Evolutionary conservation across 1,140 invertebrate genomes (phyloP).

Genomic region (Macrobrachium nipponense): DNA sequence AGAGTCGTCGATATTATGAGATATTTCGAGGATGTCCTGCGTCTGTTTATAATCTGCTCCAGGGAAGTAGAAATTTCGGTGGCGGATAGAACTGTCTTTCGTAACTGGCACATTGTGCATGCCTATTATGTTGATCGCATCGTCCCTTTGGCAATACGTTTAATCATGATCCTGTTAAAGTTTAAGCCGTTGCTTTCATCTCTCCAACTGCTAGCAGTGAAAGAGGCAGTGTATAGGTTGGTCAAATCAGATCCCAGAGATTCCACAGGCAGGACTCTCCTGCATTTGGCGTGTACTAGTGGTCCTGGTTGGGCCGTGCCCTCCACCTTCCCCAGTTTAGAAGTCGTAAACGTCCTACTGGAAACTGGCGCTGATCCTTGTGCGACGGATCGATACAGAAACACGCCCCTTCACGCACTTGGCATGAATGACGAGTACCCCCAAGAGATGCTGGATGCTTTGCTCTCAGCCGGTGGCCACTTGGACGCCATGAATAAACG

Average conservation of each 20-base stretch:
- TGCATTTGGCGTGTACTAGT: slow-evolving; percentile 84
- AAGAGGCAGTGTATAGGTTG: slow-evolving; percentile 73
- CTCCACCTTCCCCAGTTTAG: slow-evolving; percentile 79
- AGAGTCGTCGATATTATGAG: slow-evolving; percentile 74
- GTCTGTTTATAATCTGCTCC: slow-evolving; percentile 65
- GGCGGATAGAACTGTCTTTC: slow-evolving; percentile 55
- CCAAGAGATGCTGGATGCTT: slow-evolving; percentile 74
- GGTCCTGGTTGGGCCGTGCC: slow-evolving; percentile 77
- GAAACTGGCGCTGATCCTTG: slow-evolving; percentile 86
- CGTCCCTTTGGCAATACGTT: slow-evolving; percentile 86
- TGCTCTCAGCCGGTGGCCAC: slow-evolving; percentile 85
- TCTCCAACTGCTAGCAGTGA: slow-evolving; percentile 55
- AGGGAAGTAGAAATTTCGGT: slow-evolving; percentile 65
- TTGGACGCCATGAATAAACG: slow-evolving; percentile 85
- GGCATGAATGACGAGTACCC: slow-evolving; percentile 74
- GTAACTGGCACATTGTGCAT: slow-evolving; percentile 71
- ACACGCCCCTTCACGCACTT: slow-evolving; percentile 85
- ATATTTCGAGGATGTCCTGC: slow-evolving; percentile 82
- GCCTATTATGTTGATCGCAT: slow-evolving; percentile 84
- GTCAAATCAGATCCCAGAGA: slow-evolving; percentile 81
- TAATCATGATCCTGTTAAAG: slow-evolving; percentile 80
- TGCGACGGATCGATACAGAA: slow-evolving; percentile 80
- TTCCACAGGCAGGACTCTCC: slow-evolving; percentile 78
- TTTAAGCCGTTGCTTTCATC: slow-evolving; percentile 66
- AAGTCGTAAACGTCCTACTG: slow-evolving; percentile 82